phyloP scores from a whole-genome alignment of 2,797 vertebrate species.

The Ciconia nigra region DNA sequence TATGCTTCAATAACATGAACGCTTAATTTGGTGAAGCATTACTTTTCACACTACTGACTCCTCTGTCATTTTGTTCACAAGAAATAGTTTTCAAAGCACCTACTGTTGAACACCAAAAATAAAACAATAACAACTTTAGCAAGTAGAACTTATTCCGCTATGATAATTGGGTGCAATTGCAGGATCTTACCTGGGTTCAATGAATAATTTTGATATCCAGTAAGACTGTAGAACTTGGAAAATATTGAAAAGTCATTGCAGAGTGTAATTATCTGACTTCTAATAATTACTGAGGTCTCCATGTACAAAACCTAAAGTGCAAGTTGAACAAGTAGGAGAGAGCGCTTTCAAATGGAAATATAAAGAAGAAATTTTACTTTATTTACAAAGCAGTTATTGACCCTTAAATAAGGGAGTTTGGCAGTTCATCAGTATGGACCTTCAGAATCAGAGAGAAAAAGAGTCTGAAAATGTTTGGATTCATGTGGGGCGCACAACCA shows the following conservation, averaged over 20 bases:
- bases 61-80: background rate
- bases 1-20: background rate
- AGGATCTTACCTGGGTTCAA: background rate
- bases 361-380: background rate
- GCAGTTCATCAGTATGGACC: background rate
- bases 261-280: background rate
- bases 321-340: background rate
- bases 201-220: background rate
- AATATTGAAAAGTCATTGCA: background rate
- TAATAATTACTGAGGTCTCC: background rate
- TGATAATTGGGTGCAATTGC: background rate
- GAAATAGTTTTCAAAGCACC: background rate
- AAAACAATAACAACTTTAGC: background rate
- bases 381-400: background rate
- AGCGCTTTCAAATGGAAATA: background rate
- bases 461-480: background rate
- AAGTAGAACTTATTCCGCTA: background rate
- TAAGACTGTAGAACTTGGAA: background rate
- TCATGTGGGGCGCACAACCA: background rate
- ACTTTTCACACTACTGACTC: background rate
- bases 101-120: background rate
- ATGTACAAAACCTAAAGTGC: background rate
- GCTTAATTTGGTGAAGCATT: background rate
- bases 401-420: background rate
- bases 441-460: background rate